These are phyloP conservation scores for Sinocyclocheilus rhinocerous DNA, from an alignment of 2,113 vertebrate species.

Conservation along the genomic window DNA sequence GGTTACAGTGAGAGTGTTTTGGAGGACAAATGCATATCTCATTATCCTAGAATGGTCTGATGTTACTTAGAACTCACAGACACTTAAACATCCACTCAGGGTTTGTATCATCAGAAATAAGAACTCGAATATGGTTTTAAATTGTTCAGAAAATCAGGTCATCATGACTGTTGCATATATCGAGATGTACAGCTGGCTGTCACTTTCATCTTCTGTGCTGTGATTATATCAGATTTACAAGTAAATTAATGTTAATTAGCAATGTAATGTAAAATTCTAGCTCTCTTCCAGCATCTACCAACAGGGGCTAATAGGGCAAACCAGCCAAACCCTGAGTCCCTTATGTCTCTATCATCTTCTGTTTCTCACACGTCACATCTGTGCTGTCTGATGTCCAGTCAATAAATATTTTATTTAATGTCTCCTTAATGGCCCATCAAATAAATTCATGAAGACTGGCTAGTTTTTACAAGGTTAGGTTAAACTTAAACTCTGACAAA, in stretches of 20 bases:
- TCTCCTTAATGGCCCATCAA: background rate
- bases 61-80: background rate
- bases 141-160: background rate
- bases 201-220: background rate
- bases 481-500: background rate
- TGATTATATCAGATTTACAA: background rate
- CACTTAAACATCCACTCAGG: background rate
- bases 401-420: background rate
- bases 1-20: constrained; percentile 2
- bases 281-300: too few relatives aligned
- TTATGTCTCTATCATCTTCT: background rate
- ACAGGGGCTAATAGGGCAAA: too few relatives aligned
- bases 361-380: background rate
- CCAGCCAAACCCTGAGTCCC: too few relatives aligned
- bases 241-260: too few relatives aligned
- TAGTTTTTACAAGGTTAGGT: background rate
- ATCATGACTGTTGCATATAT: background rate
- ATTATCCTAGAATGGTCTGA: background rate
- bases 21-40: background rate
- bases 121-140: background rate
- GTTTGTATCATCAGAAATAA: background rate
- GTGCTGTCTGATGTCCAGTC: background rate
- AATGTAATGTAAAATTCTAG: too few relatives aligned
- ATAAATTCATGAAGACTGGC: background rate
- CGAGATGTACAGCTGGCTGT: too few relatives aligned